A percentile compares a stretch with the other conserved stretches of the same genome.
These are phyloP conservation scores for Ectropis crepuscularia DNA, from an alignment of 2,888 invertebrate species.

Conservation along the genomic window DNA sequence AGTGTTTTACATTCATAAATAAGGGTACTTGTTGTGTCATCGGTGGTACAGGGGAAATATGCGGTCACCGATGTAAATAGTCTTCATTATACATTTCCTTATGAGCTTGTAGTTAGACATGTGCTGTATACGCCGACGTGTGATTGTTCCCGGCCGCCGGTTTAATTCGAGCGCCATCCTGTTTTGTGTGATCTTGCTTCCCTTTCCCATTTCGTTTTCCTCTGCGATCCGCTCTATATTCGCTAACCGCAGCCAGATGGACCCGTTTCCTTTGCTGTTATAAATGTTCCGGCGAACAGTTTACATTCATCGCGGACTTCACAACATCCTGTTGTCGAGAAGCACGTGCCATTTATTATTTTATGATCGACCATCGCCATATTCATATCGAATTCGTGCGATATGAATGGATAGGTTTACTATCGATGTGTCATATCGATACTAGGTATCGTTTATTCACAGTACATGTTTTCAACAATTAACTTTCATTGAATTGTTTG, in stretches of 20 bases:
- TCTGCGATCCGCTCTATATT: constrained; percentile 57
- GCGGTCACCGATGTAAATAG: constrained; percentile 12
- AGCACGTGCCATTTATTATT: constrained; percentile 69
- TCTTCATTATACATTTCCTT: constrained; percentile 17
- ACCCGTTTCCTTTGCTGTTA: constrained; percentile 64
- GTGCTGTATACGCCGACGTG: constrained; percentile 33
- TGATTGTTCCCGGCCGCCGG: constrained; percentile 49
- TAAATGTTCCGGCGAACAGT: constrained; percentile 58
- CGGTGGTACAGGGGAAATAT: constrained; percentile 30
- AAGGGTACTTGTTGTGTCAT: constrained; percentile 2
- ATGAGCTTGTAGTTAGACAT: constrained; percentile 10
- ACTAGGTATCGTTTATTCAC: constrained; percentile 8
- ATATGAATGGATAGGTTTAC: constrained; percentile 32
- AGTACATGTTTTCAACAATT: constrained; percentile 17
- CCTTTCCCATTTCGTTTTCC: constrained; percentile 68
- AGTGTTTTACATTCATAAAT: constrained; percentile 39
- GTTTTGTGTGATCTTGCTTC: constrained; percentile 61
- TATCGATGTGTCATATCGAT: constrained; percentile 23
- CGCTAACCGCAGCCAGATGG: constrained; percentile 64
- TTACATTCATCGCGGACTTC: constrained; percentile 62
- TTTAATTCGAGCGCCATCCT: constrained; percentile 52
- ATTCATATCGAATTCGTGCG: constrained; percentile 28
- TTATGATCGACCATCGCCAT: constrained; percentile 54
- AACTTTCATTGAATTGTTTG: constrained; percentile 17
- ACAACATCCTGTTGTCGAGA: constrained; percentile 69